phyloP scores from a whole-genome alignment of 2,113 vertebrate genomes.

The Takifugu bimaculatus region DNA sequence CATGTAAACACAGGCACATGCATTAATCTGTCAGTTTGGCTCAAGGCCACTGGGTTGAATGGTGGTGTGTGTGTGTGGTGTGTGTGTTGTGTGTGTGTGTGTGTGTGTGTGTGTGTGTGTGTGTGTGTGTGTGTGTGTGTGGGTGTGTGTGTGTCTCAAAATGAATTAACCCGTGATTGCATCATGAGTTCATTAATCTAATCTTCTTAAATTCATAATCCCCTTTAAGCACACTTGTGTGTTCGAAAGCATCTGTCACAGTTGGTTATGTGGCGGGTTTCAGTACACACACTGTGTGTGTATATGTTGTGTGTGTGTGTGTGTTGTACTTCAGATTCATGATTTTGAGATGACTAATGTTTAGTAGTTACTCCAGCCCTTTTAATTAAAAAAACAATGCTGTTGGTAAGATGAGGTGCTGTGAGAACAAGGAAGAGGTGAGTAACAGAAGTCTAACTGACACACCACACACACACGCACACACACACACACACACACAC shows the following conservation, averaged over 20 bases:
- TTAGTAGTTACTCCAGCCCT: background rate
- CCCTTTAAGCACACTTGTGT: constrained; percentile 57
- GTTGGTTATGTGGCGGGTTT: constrained; percentile 15
- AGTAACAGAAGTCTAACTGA: constrained; percentile 14
- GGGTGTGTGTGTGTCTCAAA: constrained; percentile 46
- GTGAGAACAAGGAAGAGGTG: constrained; percentile 17
- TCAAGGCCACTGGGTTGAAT: constrained; percentile 14
- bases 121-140: constrained; percentile 1
- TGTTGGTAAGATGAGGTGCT: background rate
- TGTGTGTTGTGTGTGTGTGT: constrained; percentile 20
- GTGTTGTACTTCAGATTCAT: too few species aligned
- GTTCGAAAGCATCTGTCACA: constrained; percentile 48
- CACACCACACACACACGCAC: constrained; percentile 3
- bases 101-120: constrained; percentile 21
- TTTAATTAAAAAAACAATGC: background rate
- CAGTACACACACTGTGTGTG: background rate
- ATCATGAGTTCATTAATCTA: constrained; percentile 68
- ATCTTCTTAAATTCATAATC: constrained; percentile 62
- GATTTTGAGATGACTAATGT: constrained; percentile 21
- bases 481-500: constrained; percentile 1
- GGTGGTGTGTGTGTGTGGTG: constrained; percentile 8
- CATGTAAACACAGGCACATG: constrained; percentile 24
- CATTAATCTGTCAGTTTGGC: constrained; percentile 34
- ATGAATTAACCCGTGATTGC: constrained; percentile 67
- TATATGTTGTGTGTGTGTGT: too few species aligned